Base-by-base conservation (phyloP, 2,888 invertebrate genomes). In the Noctua comes region DNA sequence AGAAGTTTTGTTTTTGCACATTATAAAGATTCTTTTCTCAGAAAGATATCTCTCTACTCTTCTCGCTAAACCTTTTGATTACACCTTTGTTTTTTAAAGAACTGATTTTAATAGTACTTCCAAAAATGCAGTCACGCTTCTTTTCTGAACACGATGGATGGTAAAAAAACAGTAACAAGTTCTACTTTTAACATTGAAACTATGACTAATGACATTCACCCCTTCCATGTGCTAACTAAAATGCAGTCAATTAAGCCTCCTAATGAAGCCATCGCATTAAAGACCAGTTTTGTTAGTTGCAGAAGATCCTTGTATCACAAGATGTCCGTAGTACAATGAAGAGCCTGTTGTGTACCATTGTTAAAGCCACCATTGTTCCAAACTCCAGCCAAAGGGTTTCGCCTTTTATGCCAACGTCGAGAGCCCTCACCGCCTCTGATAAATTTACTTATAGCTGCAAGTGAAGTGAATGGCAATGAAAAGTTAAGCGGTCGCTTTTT, bases 291-390 rank as follows among this genome's bases (percentile, higher is more conserved):
- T 79, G 77, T 88, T 75, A 73, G 82, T 82, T 74, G 64, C 75
- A 79, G 66, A 86, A 84, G 88, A 80, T 82, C 77, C 89, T 89
- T 84, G 83, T 90, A 90, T 83, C 86, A 82, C 88, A 91, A 92
- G 92, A 93, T 90, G 91, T 89, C 91, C 89, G 89, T 73, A 70
- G 84, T 79, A 92, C 92, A 91, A 92, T 91, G 89, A 90, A 91
- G 91, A 85, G 92, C 75, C 86, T 92, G 93, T 92, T 92, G 91
- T 91, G 89, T 89, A 91, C 91, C 90, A 91, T 93, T 93, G 93
- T 93, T 88, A 85, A 79, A 74, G 77, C 80, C 48, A 81, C 92
- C 87, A 91, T 93, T 94, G 93, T 93, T 92, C 91, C 89, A 80
- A 90, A 85, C 88, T 88, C 83, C 88, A 87, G 88, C 85, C 85